These are phyloP conservation scores for Podilymbus podiceps DNA, from an alignment of 2,113 vertebrate genomes.

Conservation along the genomic window DNA sequence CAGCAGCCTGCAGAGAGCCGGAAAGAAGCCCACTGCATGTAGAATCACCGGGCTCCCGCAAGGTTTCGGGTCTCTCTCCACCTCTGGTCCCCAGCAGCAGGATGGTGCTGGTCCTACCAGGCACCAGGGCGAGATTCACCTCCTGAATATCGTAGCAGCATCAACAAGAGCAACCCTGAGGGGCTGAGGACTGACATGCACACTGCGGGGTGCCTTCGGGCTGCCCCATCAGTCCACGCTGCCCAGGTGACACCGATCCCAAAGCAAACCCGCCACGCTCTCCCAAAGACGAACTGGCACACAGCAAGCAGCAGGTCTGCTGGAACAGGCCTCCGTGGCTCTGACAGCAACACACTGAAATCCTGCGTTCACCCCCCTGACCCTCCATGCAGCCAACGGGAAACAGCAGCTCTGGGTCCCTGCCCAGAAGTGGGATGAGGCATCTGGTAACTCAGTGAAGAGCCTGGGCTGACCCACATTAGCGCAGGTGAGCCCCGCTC, in stretches of 20 bases:
- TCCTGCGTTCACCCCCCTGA: accelerated
- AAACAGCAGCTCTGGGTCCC: neutral
- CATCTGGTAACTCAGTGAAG: neutral
- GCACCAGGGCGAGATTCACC: neutral
- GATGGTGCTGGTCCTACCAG: neutral
- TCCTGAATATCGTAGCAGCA: neutral
- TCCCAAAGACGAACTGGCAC: neutral
- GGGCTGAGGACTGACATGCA: accelerated
- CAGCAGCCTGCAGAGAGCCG: neutral
- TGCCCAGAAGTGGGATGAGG: neutral
- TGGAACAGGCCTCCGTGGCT: neutral
- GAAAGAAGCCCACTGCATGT: neutral
- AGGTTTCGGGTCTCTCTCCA: neutral
- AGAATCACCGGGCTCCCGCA: neutral
- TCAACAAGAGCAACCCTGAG: neutral
- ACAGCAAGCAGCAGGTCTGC: neutral
- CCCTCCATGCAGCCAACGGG: neutral
- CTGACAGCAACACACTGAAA: accelerated
- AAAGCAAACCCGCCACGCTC: accelerated
- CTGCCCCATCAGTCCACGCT: neutral
- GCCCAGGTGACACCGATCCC: neutral
- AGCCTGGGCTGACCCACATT: neutral
- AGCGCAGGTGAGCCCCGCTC: neutral
- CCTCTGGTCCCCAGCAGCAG: accelerated
- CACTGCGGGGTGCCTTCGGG: neutral